Evolutionary conservation across 2,888 invertebrate species (phyloP), one percentile per base, ranked within the genome.

Genomic region (Tortrix viridana): DNA sequence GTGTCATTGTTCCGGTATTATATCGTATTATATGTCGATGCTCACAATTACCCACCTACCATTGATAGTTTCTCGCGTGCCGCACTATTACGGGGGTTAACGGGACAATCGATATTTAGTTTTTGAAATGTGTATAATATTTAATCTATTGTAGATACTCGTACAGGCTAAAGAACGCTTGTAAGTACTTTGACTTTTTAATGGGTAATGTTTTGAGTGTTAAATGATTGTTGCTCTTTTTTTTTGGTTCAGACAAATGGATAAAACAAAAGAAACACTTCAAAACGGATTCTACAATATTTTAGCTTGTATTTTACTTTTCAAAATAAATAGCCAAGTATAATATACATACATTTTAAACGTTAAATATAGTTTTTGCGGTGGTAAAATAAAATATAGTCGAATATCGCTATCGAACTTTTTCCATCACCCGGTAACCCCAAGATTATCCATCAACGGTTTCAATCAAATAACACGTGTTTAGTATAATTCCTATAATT

Each of bases 401-500:
- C 62, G 62, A 62, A 19, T 12, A n/a, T 61, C 61, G 50, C 49
- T 44, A 38, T 46, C 38, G 46, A 56, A 53, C 32, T 14, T 9
- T 22, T 20, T 65, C 64, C 68, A 73, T n/a, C n/a, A 32, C 64
- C 55, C 32, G 23, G 6, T 14, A 62, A 37, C 46, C 49, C 59
- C 53, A 16, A 58, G 56, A 66, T 60, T 50, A 67, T 52, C 62
- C 65, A 60, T 57, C 64, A 65, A 59, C 71, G 70, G 66, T 74
- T 74, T 71, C 72, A 75, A 74, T 74, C 73, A 70, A 67, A 72
- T 75, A 80, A 83, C 86, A 82, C 87, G 87, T 84, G 86, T 79
- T 82, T 84, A 79, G 65, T 67, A 71, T 80, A 82, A 89, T 88
- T 72, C 74, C 77, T 86, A 85, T 86, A 88, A 89, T 89, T 87